These are phyloP conservation scores for Syndactyla subalaris DNA, from an alignment of 2,797 vertebrate species.

Conservation along the genomic window DNA sequence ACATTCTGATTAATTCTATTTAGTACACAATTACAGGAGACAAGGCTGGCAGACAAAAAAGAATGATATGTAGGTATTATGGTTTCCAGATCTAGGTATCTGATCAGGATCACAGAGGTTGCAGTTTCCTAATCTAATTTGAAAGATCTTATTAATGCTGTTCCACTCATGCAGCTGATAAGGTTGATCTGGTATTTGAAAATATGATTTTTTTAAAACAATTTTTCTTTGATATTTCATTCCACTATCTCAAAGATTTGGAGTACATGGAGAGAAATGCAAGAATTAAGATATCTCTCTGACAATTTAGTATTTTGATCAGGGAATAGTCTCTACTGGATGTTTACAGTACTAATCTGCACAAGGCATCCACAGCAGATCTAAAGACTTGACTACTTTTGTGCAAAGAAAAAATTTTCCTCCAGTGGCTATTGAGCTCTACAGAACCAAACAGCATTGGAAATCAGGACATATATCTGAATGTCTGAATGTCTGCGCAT, in stretches of 20 bases:
- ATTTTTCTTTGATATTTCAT: neutral
- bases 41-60: neutral
- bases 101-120: neutral
- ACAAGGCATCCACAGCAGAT: neutral
- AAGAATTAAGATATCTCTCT: neutral
- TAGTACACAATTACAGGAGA: neutral
- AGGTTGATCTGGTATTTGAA: neutral
- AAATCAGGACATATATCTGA: neutral
- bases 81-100: neutral
- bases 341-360: neutral
- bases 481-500: neutral
- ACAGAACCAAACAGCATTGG: neutral
- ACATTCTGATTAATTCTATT: neutral
- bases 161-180: neutral
- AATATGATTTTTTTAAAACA: neutral
- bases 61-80: neutral
- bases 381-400: neutral
- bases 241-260: neutral
- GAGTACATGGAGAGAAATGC: neutral
- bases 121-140: neutral
- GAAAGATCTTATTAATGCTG: neutral
- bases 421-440: neutral
- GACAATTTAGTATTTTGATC: neutral
- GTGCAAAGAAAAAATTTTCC: neutral
- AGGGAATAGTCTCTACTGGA: neutral